phyloP scores from a whole-genome alignment of 2,888 invertebrate genomes.

The Orthosia cruda region DNA sequence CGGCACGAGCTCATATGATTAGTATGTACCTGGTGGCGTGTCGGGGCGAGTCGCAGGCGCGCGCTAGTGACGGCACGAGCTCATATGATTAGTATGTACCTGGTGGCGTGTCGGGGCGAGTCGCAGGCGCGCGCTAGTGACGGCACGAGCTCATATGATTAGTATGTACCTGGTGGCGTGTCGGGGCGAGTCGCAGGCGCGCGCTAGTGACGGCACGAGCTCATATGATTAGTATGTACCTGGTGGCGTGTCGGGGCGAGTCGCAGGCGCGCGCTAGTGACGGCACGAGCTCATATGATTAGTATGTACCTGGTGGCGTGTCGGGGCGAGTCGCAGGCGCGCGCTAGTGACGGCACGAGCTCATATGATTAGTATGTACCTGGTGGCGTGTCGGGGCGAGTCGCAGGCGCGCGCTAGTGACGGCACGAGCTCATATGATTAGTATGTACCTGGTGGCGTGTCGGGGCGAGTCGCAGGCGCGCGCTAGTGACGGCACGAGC shows the following conservation, averaged over 20 bases:
- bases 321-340: slow-evolving; percentile 34
- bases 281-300: slow-evolving; percentile 93
- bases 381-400: slow-evolving; percentile 8
- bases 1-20: slow-evolving; percentile 93
- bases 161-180: too few relatives aligned
- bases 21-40: too few relatives aligned
- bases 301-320: too few relatives aligned
- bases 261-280: slow-evolving; percentile 77
- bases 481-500: slow-evolving; percentile 90
- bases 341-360: slow-evolving; percentile 90
- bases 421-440: slow-evolving; percentile 93
- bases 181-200: slow-evolving; percentile 34
- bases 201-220: slow-evolving; percentile 90
- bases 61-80: slow-evolving; percentile 90
- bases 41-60: slow-evolving; percentile 34
- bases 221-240: too few relatives aligned
- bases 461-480: slow-evolving; percentile 34
- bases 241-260: slow-evolving; percentile 8
- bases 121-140: slow-evolving; percentile 77
- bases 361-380: too few relatives aligned
- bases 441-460: too few relatives aligned
- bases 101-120: slow-evolving; percentile 8
- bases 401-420: slow-evolving; percentile 77
- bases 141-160: slow-evolving; percentile 93
- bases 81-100: too few relatives aligned